Evolutionary conservation across 2,797 vertebrate genomes (phyloP), one percentile per base, ranked within the genome.

Genomic region (Tinamus major): DNA sequence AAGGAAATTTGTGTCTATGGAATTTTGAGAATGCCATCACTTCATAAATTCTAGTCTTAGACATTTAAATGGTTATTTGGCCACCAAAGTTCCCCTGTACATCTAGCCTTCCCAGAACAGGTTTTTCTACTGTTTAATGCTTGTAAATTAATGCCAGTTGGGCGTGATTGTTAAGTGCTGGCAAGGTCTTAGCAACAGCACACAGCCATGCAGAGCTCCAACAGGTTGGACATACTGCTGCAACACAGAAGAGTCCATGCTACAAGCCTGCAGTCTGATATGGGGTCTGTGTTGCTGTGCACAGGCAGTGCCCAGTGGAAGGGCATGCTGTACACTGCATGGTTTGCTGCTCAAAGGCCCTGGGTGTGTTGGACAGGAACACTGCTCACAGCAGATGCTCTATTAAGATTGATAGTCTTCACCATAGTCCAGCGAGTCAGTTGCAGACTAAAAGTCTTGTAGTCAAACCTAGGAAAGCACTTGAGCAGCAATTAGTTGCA

Each of bases 271-370:
- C 8, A 8, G 18, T 42, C 9, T 0, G 0, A 10, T 35, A 13
- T 39, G 37, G 20, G 65, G 6, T 6, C 53, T 56, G 10, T 21
- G 65, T 1, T 20, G 33, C 23, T 58, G 46, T n/a, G 23, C 7
- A 0, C 2, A 13, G 70, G 37, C 33, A 70, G 18, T 46, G 31
- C 1, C 1, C 6, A 8, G 16, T 17, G 12, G 15, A 27, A 7
- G 55, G 44, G n/a, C 10, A 5, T n/a, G 8, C 2, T 33, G 0
- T 19, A 11, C 7, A 10, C 14, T 71, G 19, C 46, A 31, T 19
- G 9, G 9, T 23, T 80, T 35, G 3, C 16, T 75, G 61, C 24
- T 31, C 21, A 23, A 74, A 58, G 37, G 8, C 9, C 6, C 21
- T n/a, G 8, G 17, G 11, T 20, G 6, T 10, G 4, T 21, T 10